Conservation (phyloP, 1,140 invertebrate genomes). For the Polypedilum pembai region DNA sequence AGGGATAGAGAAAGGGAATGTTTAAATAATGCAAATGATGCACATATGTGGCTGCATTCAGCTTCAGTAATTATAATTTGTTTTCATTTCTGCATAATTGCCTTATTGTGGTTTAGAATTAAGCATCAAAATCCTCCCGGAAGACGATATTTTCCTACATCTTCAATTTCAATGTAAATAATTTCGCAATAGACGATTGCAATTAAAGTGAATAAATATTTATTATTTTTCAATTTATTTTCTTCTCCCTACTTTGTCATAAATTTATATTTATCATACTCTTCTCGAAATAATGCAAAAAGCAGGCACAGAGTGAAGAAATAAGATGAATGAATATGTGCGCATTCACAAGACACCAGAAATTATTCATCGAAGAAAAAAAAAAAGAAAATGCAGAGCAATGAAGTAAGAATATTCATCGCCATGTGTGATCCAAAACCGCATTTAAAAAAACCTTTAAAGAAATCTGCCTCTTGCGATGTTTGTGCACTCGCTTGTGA, state of each 20-base stretch:
- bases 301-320: background rate
- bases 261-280: background rate
- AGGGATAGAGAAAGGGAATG: background rate
- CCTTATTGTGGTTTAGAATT: no score
- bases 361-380: slow-evolving; percentile 19
- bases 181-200: slow-evolving; percentile 3
- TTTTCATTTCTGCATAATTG: no score
- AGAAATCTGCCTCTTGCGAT: background rate
- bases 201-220: slow-evolving; percentile 23
- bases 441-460: background rate
- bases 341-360: background rate
- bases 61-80: no score
- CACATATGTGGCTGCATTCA: background rate
- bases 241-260: background rate
- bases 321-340: slow-evolving; percentile 8
- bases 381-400: background rate
- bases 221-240: slow-evolving; percentile 27
- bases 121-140: no score
- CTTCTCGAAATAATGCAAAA: background rate
- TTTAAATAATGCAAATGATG: slow-evolving; percentile 2
- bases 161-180: no score
- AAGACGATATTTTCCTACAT: no score
- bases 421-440: slow-evolving; percentile 28
- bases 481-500: background rate
- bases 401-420: slow-evolving; percentile 4